Conservation (phyloP, 2,797 vertebrate species). For the Helarctos malayanus region DNA sequence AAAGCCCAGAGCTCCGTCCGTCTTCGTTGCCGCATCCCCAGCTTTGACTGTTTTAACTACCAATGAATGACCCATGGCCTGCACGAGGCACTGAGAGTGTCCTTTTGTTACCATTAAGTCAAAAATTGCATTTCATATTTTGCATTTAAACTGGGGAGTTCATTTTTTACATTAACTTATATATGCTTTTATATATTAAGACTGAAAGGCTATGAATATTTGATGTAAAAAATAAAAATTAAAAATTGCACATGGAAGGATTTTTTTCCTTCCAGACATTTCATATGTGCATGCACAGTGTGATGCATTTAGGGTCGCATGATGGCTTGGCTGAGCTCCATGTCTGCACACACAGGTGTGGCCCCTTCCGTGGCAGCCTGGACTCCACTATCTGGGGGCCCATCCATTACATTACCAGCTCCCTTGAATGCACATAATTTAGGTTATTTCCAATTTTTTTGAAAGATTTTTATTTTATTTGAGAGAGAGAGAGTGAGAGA, state of each 20-base stretch:
- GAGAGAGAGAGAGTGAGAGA: too few species aligned
- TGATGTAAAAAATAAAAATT: background rate
- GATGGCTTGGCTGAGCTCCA: background rate
- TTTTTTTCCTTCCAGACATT: background rate
- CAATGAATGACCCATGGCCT: accelerated
- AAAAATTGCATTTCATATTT: background rate
- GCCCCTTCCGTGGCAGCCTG: background rate
- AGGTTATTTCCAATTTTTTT: background rate
- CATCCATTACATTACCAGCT: background rate
- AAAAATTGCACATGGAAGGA: background rate
- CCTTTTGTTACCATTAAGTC: background rate
- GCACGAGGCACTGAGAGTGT: background rate
- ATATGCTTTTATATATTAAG: background rate
- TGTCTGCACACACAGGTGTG: background rate
- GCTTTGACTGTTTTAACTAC: background rate
- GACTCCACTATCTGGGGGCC: background rate
- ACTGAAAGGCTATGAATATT: background rate
- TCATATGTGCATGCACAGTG: background rate
- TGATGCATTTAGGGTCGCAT: background rate
- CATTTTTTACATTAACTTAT: background rate
- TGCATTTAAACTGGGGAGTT: background rate
- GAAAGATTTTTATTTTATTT: too few species aligned
- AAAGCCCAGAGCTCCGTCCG: background rate
- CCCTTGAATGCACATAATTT: background rate
- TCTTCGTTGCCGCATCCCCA: accelerated